Percentiles rank a stretch among this genome's conserved stretches.
These are phyloP conservation scores for Agrochola circellaris DNA, from an alignment of 2,888 invertebrate species.

Conservation along the genomic window DNA sequence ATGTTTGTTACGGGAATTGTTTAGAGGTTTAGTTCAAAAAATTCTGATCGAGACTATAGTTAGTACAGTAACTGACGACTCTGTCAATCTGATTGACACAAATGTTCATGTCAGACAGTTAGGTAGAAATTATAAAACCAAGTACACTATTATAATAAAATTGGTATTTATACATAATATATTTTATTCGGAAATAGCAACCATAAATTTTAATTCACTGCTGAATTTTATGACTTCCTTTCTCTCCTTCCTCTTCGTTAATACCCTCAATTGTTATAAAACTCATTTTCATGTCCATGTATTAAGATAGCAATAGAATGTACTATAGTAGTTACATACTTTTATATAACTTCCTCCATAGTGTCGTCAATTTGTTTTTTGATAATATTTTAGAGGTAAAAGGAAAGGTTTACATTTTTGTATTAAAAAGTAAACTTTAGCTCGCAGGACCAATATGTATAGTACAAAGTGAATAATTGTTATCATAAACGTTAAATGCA, in stretches of 20 bases:
- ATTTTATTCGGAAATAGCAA: background rate
- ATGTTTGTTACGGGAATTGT: background rate
- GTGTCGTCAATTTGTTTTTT: background rate
- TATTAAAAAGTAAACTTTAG: background rate
- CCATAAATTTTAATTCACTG: background rate
- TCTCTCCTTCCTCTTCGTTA: too few species aligned
- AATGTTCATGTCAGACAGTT: too few species aligned
- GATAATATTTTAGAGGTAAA: background rate
- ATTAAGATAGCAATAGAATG: constrained; percentile 32
- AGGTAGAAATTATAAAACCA: background rate
- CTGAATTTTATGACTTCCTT: constrained; percentile 8
- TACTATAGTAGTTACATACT: constrained; percentile 22
- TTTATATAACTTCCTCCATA: constrained; percentile 46
- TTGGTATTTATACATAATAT: background rate
- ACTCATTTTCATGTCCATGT: constrained; percentile 4
- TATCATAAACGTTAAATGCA: too few species aligned
- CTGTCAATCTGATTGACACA: background rate
- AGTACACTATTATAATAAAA: background rate
- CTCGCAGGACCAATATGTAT: too few species aligned
- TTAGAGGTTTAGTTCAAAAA: background rate
- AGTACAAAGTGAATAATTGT: too few species aligned
- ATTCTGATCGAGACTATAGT: background rate
- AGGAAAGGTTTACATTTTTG: background rate
- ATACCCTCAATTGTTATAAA: background rate
- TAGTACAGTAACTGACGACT: background rate